Base-by-base conservation (phyloP, 2,113 vertebrate genomes). In the Propithecus coquereli region DNA sequence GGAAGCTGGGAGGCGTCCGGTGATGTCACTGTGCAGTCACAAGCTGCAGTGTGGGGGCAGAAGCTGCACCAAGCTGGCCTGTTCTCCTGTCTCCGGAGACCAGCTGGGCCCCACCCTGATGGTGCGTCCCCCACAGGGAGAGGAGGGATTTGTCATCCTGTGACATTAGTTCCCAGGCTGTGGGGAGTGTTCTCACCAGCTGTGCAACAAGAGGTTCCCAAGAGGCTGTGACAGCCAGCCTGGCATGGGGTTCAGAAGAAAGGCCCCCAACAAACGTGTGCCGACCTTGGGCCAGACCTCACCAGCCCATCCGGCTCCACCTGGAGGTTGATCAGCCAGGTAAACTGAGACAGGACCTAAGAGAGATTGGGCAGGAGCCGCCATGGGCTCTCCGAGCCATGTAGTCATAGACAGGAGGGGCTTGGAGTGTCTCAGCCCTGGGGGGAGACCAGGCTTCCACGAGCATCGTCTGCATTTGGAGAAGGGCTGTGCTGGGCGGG, bases 321-420 rank as follows among this genome's bases (percentile, higher is more conserved):
- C 34, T 54, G 77, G 54, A 23, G 47, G 2, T 4, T 18, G 66
- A 30, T 23, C 47, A 20, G 45, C 74, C 1, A 3, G 34, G 68
- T 70, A 87, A 70, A 93, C 87, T 70, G 76, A 95, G 70, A 63
- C 74, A 57, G 70, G 50, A 11, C 27, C 61, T 14, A 37, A 54
- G 47, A 0, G 0, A 11, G 74, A 4, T 10, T 17, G 50, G 27
- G 40, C 22, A 20, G 23, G 43, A 18, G 14, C 45, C 8, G 10
- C 32, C 6, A 1, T 40, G 14, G 73, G 86, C 8, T 4, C 37
- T 1, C 1, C 0, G 22, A 59, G 30, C 66, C 6, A 0, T 4
- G 34, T 40, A 11, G 73, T 27, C 52, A 0, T 3, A 18, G 57
- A 40, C 37, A 13, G 1, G 32, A 47, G 32, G 50, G 6, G 8